Evolutionary conservation across 2,797 vertebrate genomes (phyloP), one percentile per base, ranked within the genome.

Genomic region (Sebastes paucispinis): DNA sequence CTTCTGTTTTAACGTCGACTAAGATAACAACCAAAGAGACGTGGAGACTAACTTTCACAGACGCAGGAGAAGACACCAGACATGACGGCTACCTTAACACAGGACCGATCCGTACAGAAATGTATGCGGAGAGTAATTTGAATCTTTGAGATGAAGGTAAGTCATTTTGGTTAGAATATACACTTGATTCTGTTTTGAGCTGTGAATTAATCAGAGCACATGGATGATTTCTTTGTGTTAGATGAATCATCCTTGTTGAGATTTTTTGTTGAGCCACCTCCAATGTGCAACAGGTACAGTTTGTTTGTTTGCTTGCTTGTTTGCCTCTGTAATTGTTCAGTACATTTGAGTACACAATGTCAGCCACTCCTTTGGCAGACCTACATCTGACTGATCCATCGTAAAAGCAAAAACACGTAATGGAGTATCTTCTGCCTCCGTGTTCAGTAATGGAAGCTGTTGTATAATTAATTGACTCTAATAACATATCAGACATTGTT

Each of bases 321-420:
- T 54, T 22, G 29, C 32, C 10, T 25, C 8, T 52, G 18, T 31
- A 5, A 20, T 52, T 29, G 10, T 43, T 50, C 4, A 4, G 18
- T 13, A 69, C 50, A 6, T 32, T 55, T 14, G 18, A 6, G 64
- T 11, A 52, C 43, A 31, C 2, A 12, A 2, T 58, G 54, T 43
- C 52, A 13, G 22, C n/a, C 32, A 13, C 68, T 11, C 68, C 68
- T 69, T 24, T 25, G 16, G 3, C 9, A 57, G 0, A 69, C 5
- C 2, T 52, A 22, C 1, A 55, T n/a, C 25, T n/a, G 18, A 12
- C n/a, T 3, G 14, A 18, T 10, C 4, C 1, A 12, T 20, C 0
- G 18, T 25, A 18, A 5, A 27, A 29, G 25, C 25, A 5, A 18
- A 65, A 14, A 22, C 2, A 65, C 22, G 24, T 24, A 5, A 18